Evolutionary conservation across 2,797 vertebrate genomes (phyloP).

Genomic region (Bradypus variegatus): DNA sequence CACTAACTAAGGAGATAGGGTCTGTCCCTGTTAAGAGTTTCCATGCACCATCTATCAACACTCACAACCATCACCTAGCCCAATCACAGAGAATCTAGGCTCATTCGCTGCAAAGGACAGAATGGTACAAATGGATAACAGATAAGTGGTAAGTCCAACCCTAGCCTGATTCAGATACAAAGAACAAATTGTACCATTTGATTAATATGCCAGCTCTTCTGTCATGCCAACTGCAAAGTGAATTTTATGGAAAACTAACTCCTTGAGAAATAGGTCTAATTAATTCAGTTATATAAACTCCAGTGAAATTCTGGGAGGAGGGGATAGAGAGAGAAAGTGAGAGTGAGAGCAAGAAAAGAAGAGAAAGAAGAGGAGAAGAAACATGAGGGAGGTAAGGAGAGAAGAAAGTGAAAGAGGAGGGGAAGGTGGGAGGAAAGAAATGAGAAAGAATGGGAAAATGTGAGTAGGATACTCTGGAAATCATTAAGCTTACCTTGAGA

Average conservation of each 20-base stretch:
- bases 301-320: conserved; percentile 12
- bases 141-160: conserved; percentile 47
- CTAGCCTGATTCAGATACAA: conserved; percentile 44
- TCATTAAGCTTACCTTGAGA: neutral
- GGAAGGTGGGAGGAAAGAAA: neutral
- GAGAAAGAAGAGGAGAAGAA: neutral
- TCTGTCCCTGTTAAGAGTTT: neutral
- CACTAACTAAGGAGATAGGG: conserved; percentile 50
- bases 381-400: neutral
- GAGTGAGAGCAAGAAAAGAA: neutral
- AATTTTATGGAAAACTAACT: conserved; percentile 55
- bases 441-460: neutral
- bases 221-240: conserved; percentile 45
- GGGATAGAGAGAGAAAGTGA: neutral
- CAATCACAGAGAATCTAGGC: conserved; percentile 11
- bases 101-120: neutral
- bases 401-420: neutral
- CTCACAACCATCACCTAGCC: neutral
- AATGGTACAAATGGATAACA: neutral
- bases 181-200: conserved; percentile 58
- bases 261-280: conserved; percentile 55
- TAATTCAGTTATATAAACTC: conserved; percentile 52
- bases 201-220: conserved; percentile 49
- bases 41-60: conserved; percentile 1
- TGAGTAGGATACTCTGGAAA: neutral